Evolutionary conservation across 1,140 invertebrate genomes (phyloP).

Genomic region (Fopius arisanus): DNA sequence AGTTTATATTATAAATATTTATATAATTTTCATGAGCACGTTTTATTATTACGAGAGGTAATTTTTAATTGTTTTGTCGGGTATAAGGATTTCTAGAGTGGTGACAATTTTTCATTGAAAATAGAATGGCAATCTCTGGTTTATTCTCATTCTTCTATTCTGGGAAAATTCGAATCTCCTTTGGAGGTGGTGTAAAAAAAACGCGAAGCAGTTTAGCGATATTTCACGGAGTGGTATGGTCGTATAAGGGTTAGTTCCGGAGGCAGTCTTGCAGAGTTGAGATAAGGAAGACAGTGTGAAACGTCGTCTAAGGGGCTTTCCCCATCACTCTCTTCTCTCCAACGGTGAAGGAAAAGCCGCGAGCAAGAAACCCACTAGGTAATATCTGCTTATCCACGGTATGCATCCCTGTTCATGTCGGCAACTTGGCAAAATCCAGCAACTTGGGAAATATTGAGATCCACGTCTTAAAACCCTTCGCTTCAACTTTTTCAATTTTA

Average conservation of each 20-base stretch:
- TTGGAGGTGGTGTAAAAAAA: background rate
- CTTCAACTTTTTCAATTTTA: background rate
- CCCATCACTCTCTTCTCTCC: constrained; percentile 9
- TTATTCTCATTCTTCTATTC: background rate
- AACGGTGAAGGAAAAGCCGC: background rate
- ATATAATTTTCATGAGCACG: too few species aligned
- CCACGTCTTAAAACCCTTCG: background rate
- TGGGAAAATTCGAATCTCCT: background rate
- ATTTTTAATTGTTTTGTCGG: too few species aligned
- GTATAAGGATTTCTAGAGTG: too few species aligned
- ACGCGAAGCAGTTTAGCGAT: constrained; percentile 54
- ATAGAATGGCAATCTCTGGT: background rate
- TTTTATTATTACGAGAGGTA: too few species aligned
- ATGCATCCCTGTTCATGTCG: constrained; percentile 22
- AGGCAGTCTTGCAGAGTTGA: constrained; percentile 63
- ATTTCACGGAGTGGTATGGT: constrained; percentile 61
- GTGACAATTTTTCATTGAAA: background rate
- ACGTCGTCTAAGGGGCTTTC: constrained; percentile 46
- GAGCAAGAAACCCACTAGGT: constrained; percentile 14
- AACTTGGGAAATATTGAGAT: background rate
- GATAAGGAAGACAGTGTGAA: constrained; percentile 57
- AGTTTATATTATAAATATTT: too few species aligned
- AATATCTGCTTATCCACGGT: constrained; percentile 37
- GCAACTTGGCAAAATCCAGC: constrained; percentile 2
- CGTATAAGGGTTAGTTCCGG: constrained; percentile 57